Conservation (phyloP, 64 coral and sea anemone genomes). For the Pocillopora verrucosa region DNA sequence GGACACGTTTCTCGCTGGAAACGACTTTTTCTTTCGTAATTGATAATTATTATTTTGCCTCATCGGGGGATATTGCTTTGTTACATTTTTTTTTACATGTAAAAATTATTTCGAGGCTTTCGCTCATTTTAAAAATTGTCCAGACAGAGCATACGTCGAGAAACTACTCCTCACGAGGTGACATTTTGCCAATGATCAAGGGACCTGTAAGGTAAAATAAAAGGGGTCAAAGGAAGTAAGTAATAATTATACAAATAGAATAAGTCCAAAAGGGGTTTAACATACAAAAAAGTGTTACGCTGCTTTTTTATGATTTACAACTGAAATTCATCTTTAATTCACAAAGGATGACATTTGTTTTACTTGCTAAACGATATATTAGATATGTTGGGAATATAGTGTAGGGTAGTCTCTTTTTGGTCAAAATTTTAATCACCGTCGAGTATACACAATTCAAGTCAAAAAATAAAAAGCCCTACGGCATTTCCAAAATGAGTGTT, state of each 20-base stretch:
- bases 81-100: not conserved
- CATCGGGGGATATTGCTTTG: not conserved
- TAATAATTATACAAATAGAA: not conserved
- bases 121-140: not conserved
- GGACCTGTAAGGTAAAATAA: conserved; percentile 7
- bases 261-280: not conserved
- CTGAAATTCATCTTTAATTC: no score
- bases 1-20: not conserved
- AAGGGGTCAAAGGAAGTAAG: not conserved
- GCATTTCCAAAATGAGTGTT: not conserved
- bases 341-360: no score
- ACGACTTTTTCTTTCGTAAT: conserved; percentile 3
- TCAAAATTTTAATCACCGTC: no score
- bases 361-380: no score
- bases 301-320: no score
- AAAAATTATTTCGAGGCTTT: not conserved
- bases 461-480: no score
- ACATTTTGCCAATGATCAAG: not conserved
- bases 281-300: no score
- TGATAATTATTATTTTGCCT: not conserved
- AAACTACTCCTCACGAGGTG: not conserved
- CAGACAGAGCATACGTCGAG: not conserved
- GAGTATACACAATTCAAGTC: no score
- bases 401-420: no score
- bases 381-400: no score